A percentile compares a stretch with the other conserved stretches of the same genome.
Conservation (phyloP, 2,113 vertebrate genomes). For the Drymodes brunneopygia region DNA sequence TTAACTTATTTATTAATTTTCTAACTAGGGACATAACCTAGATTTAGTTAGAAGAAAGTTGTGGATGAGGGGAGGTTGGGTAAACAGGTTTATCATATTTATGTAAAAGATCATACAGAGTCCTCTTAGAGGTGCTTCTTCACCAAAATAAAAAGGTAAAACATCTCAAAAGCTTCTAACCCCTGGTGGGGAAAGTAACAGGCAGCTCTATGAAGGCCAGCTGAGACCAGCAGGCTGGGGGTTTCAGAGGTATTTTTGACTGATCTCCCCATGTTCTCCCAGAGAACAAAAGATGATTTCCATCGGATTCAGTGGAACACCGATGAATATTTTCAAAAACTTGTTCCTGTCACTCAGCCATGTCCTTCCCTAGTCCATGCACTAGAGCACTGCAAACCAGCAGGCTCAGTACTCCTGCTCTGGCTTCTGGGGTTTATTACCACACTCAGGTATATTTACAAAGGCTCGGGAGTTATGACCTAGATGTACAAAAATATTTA, state of each 20-base stretch:
- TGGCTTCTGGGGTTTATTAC: not conserved
- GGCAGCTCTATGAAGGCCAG: not conserved
- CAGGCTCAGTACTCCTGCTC: not conserved
- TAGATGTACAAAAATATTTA: conserved; percentile 4
- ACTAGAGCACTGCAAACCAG: not conserved
- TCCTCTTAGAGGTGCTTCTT: not conserved
- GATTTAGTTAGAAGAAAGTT: conserved; percentile 6
- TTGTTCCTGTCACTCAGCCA: not conserved
- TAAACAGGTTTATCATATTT: not conserved
- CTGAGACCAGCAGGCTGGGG: not conserved
- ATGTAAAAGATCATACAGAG: not conserved
- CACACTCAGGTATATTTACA: not conserved
- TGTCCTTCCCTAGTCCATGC: not conserved
- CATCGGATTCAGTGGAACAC: not conserved
- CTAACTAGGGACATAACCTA: conserved; percentile 51
- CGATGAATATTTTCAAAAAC: not conserved
- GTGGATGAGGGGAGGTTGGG: not conserved
- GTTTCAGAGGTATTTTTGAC: not conserved
- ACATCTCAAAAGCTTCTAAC: not conserved
- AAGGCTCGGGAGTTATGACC: not conserved
- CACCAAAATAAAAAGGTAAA: not conserved
- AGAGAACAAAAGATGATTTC: not conserved
- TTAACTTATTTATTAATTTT: conserved; percentile 56
- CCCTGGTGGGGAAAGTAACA: accelerated
- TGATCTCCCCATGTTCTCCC: not conserved